Base-by-base conservation (phyloP, 2,888 invertebrate genomes). In the Stictocephala bisonia region DNA sequence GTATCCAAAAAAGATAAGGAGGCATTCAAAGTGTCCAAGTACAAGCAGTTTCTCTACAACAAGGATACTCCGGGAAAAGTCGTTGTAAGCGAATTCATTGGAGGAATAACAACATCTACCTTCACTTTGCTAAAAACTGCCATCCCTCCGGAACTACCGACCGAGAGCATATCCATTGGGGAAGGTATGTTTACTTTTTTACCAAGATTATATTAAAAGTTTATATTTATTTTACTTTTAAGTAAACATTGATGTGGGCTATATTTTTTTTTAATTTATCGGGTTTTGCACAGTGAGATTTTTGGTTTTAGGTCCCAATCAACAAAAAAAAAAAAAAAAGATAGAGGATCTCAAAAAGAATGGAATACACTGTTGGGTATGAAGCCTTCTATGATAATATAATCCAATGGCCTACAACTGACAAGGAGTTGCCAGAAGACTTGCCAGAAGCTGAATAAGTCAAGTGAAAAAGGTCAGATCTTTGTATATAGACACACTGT, bases 371-470 rank as follows among this genome's bases (percentile, higher is more conserved):
- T 51, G 51, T 44, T 44, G 67, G 60, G 27, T 71, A 71, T 71
- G 68, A 74, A 67, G 71, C 29, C 35, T 74, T 74, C 74, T 74
- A 58, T 22, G 44, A 71, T 27, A 56, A 26, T 18, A 51, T 71
- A 35, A 20, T 74, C 29, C 56, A 70, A 71, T 74, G 71, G 67
- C 74, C 71, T 40, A 71, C 71, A 64, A 56, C 44, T 51, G 53
- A 74, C 26, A 53, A 53, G 26, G 53, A 53, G 53, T 53, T 53
- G n/a, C 51, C 48, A 31, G 53, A 70, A 51, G 53, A 26, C 53
- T 70, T 70, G 53, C 53, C 70, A 70, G 70, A 53, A 70, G 53
- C 40, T 40, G 18, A 40, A 60, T 26, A 60, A 31, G n/a, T n/a
- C n/a, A 58, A 60, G 35, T 35, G 60, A 31, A 60, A 29, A 60